These are phyloP conservation scores for Penaeus monodon DNA, from an alignment of 2,888 invertebrate species.

Conservation along the genomic window DNA sequence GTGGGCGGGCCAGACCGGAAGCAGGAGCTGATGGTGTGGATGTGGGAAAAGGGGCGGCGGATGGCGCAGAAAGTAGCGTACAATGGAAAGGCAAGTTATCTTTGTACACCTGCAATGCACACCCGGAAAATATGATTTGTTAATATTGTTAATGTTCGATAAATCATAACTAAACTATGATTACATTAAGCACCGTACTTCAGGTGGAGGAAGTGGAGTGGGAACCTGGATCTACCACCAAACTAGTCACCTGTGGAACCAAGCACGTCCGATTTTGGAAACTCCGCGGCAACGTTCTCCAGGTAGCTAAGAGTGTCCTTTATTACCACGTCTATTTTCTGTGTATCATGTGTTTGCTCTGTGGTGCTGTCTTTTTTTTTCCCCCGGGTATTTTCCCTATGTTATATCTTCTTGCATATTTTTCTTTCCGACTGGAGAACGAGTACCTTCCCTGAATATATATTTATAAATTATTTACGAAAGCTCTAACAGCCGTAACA, in stretches of 20 bases:
- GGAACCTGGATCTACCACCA: conserved; percentile 69
- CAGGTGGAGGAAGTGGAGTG: conserved; percentile 70
- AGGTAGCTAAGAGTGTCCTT: conserved; percentile 23
- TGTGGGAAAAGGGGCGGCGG: conserved; percentile 71
- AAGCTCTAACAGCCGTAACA: not conserved
- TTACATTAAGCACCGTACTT: not conserved
- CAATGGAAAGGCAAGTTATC: conserved; percentile 46
- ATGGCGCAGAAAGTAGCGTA: conserved; percentile 68
- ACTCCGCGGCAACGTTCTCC: conserved; percentile 68
- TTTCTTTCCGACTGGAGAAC: too few species aligned
- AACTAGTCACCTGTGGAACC: conserved; percentile 70
- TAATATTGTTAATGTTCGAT: not conserved
- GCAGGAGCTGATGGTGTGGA: conserved; percentile 71
- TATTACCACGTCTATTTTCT: too few species aligned
- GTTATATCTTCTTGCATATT: too few species aligned
- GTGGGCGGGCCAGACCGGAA: conserved; percentile 70
- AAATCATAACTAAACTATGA: not conserved
- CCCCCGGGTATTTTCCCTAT: not conserved
- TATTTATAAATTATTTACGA: too few species aligned
- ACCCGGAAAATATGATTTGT: not conserved
- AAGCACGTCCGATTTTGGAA: conserved; percentile 72
- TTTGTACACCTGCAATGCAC: not conserved
- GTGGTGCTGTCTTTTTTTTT: not conserved
- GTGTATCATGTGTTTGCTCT: too few species aligned
- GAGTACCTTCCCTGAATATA: too few species aligned